Conservation (phyloP, 2,113 vertebrate species). For the Cebidichthys violaceus region DNA sequence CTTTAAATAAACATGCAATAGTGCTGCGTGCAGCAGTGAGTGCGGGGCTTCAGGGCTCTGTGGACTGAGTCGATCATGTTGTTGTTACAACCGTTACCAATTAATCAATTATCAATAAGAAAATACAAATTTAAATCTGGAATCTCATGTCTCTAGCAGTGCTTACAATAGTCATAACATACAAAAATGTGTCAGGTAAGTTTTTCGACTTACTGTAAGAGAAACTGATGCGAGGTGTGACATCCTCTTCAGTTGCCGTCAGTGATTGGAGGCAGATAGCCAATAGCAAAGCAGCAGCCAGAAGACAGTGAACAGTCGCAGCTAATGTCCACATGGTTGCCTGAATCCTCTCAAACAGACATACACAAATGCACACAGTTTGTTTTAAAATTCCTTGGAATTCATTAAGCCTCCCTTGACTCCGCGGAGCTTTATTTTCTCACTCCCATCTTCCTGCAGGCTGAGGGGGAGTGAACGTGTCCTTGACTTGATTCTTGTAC, state of each 20-base stretch:
- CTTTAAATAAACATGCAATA: no score
- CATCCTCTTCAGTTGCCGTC: constrained; percentile 73
- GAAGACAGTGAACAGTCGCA: constrained; percentile 46
- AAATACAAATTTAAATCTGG: background rate
- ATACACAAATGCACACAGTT: constrained; percentile 28
- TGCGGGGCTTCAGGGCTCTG: no score
- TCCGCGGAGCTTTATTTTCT: constrained; percentile 61
- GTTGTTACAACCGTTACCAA: background rate
- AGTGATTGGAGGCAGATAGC: constrained; percentile 60
- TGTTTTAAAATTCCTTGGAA: constrained; percentile 67
- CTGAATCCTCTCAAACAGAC: constrained; percentile 44
- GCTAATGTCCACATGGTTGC: constrained; percentile 73
- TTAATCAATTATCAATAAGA: background rate
- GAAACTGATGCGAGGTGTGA: constrained; percentile 81
- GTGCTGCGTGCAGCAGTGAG: no score
- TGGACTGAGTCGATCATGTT: background rate
- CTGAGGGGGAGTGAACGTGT: constrained; percentile 48
- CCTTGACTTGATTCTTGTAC: constrained; percentile 71
- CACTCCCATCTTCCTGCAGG: constrained; percentile 66
- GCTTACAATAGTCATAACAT: background rate
- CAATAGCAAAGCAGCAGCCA: constrained; percentile 68
- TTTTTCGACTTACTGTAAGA: constrained; percentile 76
- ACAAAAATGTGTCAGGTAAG: background rate
- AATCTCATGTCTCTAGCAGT: background rate
- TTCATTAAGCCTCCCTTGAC: constrained; percentile 65